phyloP scores from a whole-genome alignment of 2,113 vertebrate species.

The Tetraodon nigroviridis region DNA sequence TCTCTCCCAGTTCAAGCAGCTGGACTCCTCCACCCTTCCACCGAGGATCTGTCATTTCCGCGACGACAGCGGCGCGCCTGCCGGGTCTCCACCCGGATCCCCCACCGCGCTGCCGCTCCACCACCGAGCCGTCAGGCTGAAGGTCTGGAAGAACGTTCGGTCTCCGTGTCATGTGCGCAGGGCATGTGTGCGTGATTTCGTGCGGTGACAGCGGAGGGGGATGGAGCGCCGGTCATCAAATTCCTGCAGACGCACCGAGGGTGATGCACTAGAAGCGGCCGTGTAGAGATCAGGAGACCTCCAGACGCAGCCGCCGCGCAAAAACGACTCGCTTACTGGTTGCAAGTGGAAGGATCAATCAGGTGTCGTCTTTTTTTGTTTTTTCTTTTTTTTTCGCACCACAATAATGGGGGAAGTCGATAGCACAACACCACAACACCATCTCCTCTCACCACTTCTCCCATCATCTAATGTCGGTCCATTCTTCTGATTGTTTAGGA shows the following conservation, averaged over 20 bases:
- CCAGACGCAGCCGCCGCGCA: slow-evolving; percentile 57
- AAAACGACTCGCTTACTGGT: slow-evolving; percentile 25
- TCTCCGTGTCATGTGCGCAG: slow-evolving; percentile 56
- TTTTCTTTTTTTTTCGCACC: slow-evolving; percentile 21
- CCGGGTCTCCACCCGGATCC: slow-evolving; percentile 50
- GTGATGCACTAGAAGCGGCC: slow-evolving; percentile 45
- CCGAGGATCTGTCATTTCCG: slow-evolving; percentile 49
- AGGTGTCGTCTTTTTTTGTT: slow-evolving; percentile 36
- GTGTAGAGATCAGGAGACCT: slow-evolving; percentile 53
- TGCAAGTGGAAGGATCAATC: slow-evolving; percentile 24
- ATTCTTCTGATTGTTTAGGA: no score
- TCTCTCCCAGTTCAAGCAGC: slow-evolving; percentile 56
- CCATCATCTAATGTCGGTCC: no score
- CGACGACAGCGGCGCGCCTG: slow-evolving; percentile 38
- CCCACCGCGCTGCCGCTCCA: slow-evolving; percentile 23
- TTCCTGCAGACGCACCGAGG: slow-evolving; percentile 62
- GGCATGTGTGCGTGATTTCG: slow-evolving; percentile 57
- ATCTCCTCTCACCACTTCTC: slow-evolving; percentile 1
- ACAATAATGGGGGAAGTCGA: slow-evolving; percentile 70
- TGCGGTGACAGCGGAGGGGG: slow-evolving; percentile 54
- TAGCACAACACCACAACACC: slow-evolving; percentile 30
- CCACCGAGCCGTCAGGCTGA: slow-evolving; percentile 24
- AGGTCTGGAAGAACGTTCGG: slow-evolving; percentile 19
- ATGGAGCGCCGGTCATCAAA: slow-evolving; percentile 63
- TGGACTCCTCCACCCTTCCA: slow-evolving; percentile 57